These are phyloP conservation scores for Orgyia antiqua DNA, from an alignment of 2,888 invertebrate species.

Conservation along the genomic window DNA sequence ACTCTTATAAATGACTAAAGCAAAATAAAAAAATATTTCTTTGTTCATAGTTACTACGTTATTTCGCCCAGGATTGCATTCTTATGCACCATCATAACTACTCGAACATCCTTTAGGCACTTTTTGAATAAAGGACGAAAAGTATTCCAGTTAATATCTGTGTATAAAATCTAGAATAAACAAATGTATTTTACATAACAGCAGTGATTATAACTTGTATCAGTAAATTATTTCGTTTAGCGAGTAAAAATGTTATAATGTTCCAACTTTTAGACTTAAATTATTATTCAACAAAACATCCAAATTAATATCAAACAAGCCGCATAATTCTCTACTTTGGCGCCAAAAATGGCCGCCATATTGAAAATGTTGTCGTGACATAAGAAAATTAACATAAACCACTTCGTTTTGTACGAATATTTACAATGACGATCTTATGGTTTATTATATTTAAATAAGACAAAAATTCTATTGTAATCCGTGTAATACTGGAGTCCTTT, in stretches of 20 bases:
- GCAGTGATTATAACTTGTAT: too few relatives aligned
- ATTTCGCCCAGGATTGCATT: too few relatives aligned
- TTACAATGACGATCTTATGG: slow-evolving; percentile 28
- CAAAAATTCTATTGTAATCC: slow-evolving; percentile 26
- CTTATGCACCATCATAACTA: too few relatives aligned
- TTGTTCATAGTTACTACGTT: too few relatives aligned
- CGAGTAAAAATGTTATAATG: not conserved
- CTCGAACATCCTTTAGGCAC: too few relatives aligned
- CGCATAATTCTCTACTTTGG: slow-evolving; percentile 24
- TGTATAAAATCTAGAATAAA: too few relatives aligned
- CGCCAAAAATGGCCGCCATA: slow-evolving; percentile 26
- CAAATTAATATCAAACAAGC: slow-evolving; percentile 22
- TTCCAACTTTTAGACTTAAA: slow-evolving; percentile 5
- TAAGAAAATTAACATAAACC: slow-evolving; percentile 28
- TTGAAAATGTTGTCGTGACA: slow-evolving; percentile 27
- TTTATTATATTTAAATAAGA: slow-evolving; percentile 35
- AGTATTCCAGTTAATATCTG: too few relatives aligned
- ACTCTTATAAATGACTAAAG: too few relatives aligned
- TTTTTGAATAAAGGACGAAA: too few relatives aligned
- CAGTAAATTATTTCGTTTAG: not conserved
- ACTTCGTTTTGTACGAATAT: slow-evolving; percentile 34
- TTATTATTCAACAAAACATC: slow-evolving; percentile 13
- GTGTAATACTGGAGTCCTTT: slow-evolving; percentile 16
- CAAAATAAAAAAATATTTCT: too few relatives aligned
- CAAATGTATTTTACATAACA: too few relatives aligned